Evolutionary conservation across 1,140 invertebrate species (phyloP).

Genomic region (Macrostomum lignano): DNA sequence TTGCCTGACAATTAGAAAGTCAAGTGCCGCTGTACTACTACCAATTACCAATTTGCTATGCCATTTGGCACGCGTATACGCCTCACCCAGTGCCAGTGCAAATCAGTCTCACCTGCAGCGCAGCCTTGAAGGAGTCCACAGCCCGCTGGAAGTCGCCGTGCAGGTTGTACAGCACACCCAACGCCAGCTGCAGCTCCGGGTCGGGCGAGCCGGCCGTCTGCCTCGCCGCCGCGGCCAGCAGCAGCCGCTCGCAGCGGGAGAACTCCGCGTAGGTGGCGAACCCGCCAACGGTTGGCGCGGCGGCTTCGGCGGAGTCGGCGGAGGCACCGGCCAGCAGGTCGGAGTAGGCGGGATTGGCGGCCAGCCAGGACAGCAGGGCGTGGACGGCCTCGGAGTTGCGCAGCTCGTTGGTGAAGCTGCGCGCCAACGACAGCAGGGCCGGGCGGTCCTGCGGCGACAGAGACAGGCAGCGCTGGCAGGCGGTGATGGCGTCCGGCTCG

Average conservation of each 20-base stretch:
- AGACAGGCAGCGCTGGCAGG: conserved; percentile 33
- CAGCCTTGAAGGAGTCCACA: conserved; percentile 69
- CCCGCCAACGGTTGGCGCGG: conserved; percentile 40
- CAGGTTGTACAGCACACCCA: conserved; percentile 78
- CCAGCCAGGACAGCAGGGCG: conserved; percentile 43
- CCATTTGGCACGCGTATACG: not conserved
- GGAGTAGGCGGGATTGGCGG: conserved; percentile 49
- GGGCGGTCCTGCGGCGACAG: conserved; percentile 48
- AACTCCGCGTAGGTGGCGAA: not conserved
- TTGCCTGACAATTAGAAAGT: too few species aligned
- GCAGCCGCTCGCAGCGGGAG: too few species aligned
- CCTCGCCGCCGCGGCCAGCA: not conserved
- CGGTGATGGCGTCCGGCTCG: conserved; percentile 43
- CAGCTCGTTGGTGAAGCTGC: conserved; percentile 74
- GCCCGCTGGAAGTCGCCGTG: conserved; percentile 77
- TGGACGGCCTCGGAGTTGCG: conserved; percentile 32
- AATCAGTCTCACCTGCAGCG: conserved; percentile 40
- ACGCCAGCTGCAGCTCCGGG: conserved; percentile 38
- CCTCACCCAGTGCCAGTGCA: not conserved
- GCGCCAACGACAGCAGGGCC: conserved; percentile 60
- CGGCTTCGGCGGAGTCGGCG: conserved; percentile 47
- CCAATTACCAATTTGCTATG: not conserved
- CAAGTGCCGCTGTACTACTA: not conserved
- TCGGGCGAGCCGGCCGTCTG: not conserved
- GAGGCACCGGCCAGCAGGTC: conserved; percentile 33